Base-by-base conservation (phyloP, 2,113 vertebrate species). In the Hymenochirus boettgeri region DNA sequence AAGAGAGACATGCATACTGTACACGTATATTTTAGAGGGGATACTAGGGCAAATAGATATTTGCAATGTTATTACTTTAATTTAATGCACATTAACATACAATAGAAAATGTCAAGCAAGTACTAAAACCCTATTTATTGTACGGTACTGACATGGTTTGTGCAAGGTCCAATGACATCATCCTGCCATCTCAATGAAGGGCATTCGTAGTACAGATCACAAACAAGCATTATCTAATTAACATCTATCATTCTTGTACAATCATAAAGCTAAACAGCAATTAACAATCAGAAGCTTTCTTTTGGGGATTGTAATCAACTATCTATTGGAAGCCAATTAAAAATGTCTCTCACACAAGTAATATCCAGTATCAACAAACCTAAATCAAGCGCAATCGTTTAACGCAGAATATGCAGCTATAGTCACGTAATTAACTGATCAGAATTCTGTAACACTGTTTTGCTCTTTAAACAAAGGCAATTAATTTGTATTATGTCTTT, bases 101-200 rank as follows among this genome's bases (percentile, higher is more conserved):
- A 53, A 53, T 53, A 53, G 23, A 53, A 53, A 53, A 53, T 53
- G 51, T 13, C 51, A 53, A 26, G 24, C 51, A 26, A 13, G 51
- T 26, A 25, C 27, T 53, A 25, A 12, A 53, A 25, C 15, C 51
- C 15, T 53, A 53, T 53, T 53, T 53, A 53, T 53, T 53, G 51
- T 15, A 23, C 24, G 13, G 51, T 24, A 53, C 22, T 53, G 51
- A 26, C 51, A 15, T 53, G 24, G 51, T 25, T 53, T 10, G 23
- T 24, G 25, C 4, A 24, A 26, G 51, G 15, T 9, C 33, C 33
- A 11, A 9, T 35, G 33, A 35, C 33, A 35, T 35, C 33, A 35
- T 35, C 33, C 33, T 35, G 33, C 25, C 51, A 53, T 23, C 13
- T 52, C 15, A 1, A 53, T 24, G 27, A 53, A 27, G 51, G 51